Percentiles rank a stretch among this genome's conserved stretches.
phyloP scores from a whole-genome alignment of 1,140 invertebrate species.

The Leptinotarsa defecta region DNA sequence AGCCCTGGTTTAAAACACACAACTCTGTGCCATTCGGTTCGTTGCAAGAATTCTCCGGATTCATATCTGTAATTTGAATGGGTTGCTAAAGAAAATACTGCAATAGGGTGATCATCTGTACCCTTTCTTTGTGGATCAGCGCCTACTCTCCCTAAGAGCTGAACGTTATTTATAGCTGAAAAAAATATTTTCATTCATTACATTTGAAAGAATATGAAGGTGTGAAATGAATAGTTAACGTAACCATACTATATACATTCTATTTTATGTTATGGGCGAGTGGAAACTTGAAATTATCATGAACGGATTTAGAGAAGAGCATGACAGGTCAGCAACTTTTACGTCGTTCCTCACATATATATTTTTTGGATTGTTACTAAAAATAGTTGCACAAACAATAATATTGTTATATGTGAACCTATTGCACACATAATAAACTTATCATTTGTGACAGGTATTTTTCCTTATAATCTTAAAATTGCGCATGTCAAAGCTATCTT shows the following conservation, averaged over 20 bases:
- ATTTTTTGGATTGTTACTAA: no score
- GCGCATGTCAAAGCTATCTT: no score
- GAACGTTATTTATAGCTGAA: conserved; percentile 86
- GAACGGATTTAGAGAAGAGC: no score
- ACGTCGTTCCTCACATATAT: no score
- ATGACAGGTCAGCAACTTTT: no score
- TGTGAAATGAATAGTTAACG: neutral
- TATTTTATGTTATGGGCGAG: neutral
- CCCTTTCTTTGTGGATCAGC: conserved; percentile 85
- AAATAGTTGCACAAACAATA: no score
- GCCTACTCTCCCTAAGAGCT: conserved; percentile 83
- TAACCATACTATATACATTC: neutral
- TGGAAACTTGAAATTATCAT: neutral
- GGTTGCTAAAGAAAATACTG: conserved; percentile 89
- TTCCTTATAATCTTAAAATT: no score
- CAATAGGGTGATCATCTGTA: conserved; percentile 78
- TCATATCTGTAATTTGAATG: conserved; percentile 81
- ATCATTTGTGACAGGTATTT: no score
- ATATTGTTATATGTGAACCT: no score
- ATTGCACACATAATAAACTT: no score
- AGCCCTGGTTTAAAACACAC: conserved; percentile 85
- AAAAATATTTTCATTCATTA: conserved; percentile 39
- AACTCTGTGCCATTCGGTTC: conserved; percentile 90
- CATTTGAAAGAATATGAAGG: neutral
- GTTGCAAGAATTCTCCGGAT: conserved; percentile 77